Evolutionary conservation across 2,113 vertebrate genomes (phyloP), one percentile per base, ranked within the genome.

Genomic region (Octodon degus): DNA sequence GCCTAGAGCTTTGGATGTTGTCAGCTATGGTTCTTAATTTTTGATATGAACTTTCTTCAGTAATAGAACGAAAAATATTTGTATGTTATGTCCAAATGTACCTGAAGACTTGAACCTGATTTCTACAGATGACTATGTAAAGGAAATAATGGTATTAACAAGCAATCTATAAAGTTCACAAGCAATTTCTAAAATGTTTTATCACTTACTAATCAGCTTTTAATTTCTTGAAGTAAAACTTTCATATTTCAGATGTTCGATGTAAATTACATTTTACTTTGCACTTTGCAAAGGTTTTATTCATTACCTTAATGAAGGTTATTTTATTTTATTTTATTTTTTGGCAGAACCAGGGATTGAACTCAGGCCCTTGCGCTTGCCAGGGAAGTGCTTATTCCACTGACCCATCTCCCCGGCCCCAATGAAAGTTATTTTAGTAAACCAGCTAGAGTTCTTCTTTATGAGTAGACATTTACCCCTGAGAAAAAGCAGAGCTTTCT

Each of bases 171-270:
- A 98, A 98, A 96, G 93, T 93, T 97, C 96, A 97, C 9, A 43
- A 60, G 40, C 14, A 68, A 60, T 95, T 98, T 98, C 65, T 14
- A 89, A 95, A 97, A 96, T 97, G 91, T 72, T 98, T 97, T 82
- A 86, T 32, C 82, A 96, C 77, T 98, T 97, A 97, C 80, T 85
- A 80, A 70, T 89, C 79, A 97, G 95, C 62, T 74, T 98, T 60
- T 94, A 96, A 97, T 97, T 97, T 63, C 92, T 94, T 93, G 47
- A 97, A 97, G 93, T 95, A 80, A 96, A 96, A 82, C 67, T 90
- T 19, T 67, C 14, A 80, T 81, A 27, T 11, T 90, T 97, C 74
- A 93, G 60, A 83, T 93, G 60, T n/a, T 2, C 60, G 20, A 68
- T 70, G 37, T 50, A 97, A 96, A 97, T 55, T 97, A 89, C n/a